phyloP scores from a whole-genome alignment of 2,113 vertebrate species.

The Ia io region DNA sequence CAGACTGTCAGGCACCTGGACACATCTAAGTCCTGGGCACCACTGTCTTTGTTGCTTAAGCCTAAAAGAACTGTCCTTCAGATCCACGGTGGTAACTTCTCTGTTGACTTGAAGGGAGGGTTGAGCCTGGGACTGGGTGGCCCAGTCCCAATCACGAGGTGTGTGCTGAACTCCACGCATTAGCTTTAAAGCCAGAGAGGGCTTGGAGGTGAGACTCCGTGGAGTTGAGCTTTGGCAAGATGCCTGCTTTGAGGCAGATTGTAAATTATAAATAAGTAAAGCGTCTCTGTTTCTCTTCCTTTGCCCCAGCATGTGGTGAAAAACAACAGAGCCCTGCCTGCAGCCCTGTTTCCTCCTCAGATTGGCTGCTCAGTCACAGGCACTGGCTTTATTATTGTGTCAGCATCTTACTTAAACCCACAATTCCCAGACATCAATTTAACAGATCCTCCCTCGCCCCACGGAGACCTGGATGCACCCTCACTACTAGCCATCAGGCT shows the following conservation, averaged over 20 bases:
- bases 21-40: neutral
- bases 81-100: neutral
- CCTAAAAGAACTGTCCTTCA: neutral
- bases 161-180: neutral
- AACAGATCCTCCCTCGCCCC: neutral
- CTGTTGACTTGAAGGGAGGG: neutral
- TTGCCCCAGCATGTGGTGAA: neutral
- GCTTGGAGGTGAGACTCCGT: neutral
- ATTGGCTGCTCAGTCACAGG: neutral
- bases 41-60: neutral
- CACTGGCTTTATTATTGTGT: neutral
- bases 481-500: neutral
- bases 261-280: slow-evolving; percentile 10
- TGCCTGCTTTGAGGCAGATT: neutral
- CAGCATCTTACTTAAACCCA: neutral
- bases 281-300: neutral
- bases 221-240: neutral
- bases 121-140: neutral
- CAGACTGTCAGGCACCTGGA: neutral
- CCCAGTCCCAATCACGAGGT: neutral
- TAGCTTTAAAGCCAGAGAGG: neutral
- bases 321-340: neutral
- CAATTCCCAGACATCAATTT: neutral
- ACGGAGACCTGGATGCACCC: neutral
- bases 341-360: neutral